A percentile compares a stretch with the other conserved stretches of the same genome.
These are phyloP conservation scores for Drepana falcataria DNA, from an alignment of 2,888 invertebrate species.

Conservation along the genomic window DNA sequence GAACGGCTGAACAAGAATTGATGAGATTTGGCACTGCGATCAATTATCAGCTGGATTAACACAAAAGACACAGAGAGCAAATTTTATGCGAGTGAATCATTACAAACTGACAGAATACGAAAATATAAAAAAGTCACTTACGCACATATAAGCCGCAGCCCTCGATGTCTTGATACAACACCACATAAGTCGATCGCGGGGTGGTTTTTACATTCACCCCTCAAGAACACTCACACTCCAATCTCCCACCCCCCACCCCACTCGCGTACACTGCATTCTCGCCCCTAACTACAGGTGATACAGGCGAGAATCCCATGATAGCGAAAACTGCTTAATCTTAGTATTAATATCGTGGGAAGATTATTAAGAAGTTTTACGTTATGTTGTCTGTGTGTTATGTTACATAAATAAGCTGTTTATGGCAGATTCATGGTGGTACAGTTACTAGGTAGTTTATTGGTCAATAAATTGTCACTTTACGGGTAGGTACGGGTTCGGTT, in stretches of 20 bases:
- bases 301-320: conserved; percentile 4
- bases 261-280: conserved; percentile 17
- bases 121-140: conserved; percentile 15
- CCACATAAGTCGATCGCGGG: conserved; percentile 77
- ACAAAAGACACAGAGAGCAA: too few relatives aligned
- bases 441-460: neutral
- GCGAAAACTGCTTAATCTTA: conserved; percentile 47
- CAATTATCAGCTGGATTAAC: too few relatives aligned
- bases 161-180: conserved; percentile 72
- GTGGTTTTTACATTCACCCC: conserved; percentile 76
- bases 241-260: conserved; percentile 23
- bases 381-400: conserved; percentile 28
- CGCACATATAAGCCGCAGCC: conserved; percentile 22
- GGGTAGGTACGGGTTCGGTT: neutral
- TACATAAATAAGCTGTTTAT: conserved; percentile 28
- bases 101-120: neutral
- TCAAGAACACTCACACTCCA: conserved; percentile 59
- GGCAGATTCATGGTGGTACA: neutral
- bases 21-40: too few relatives aligned
- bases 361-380: conserved; percentile 66
- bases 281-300: conserved; percentile 13
- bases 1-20: too few relatives aligned
- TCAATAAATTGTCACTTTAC: neutral
- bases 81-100: too few relatives aligned
- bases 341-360: conserved; percentile 72